phyloP scores from a whole-genome alignment of 2,113 vertebrate species.

The Perca fluviatilis region DNA sequence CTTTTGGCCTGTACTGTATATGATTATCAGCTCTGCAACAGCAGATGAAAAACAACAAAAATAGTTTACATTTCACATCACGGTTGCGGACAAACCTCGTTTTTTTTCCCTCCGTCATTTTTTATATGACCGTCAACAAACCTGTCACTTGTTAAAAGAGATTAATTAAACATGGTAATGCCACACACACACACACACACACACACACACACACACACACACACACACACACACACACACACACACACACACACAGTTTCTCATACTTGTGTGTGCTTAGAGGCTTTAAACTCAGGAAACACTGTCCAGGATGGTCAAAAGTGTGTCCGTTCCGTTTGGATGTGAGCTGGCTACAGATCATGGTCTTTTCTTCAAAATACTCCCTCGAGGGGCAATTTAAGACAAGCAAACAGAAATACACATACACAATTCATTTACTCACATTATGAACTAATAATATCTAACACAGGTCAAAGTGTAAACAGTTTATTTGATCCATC shows the following conservation, averaged over 20 bases:
- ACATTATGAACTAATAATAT: too few relatives aligned
- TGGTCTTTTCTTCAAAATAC: too few relatives aligned
- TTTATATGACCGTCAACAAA: constrained; percentile 9
- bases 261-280: constrained; percentile 4
- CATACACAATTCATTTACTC: too few relatives aligned
- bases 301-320: constrained; percentile 11
- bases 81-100: too few relatives aligned
- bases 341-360: background rate
- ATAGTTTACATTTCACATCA: constrained; percentile 33
- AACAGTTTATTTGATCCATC: background rate
- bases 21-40: constrained; percentile 44
- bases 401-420: too few relatives aligned
- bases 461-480: too few relatives aligned
- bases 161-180: constrained; percentile 20
- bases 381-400: too few relatives aligned
- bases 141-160: background rate
- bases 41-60: constrained; percentile 51
- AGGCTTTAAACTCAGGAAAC: constrained; percentile 24
- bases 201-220: constrained; percentile 14
- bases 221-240: constrained; percentile 13
- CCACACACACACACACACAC: background rate
- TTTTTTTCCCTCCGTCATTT: background rate
- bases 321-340: background rate
- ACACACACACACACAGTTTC: constrained; percentile 14
- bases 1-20: too few relatives aligned